Base-by-base conservation (phyloP, 1,140 invertebrate species). In the Euura lappo region DNA sequence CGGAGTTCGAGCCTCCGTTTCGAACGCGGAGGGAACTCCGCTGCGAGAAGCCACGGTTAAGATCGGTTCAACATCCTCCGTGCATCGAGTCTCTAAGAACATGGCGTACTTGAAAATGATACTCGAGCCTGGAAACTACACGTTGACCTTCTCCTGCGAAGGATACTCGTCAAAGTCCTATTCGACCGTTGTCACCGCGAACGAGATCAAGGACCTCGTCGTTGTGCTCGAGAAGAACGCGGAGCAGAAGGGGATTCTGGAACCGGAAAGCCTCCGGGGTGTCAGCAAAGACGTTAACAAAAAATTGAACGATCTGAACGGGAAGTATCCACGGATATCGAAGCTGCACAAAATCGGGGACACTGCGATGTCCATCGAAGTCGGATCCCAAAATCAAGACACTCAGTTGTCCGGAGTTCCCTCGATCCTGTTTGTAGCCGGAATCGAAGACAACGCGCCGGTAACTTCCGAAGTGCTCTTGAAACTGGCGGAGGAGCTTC, bases 1-100 rank as follows among this genome's bases (percentile, higher is more conserved):
- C 87, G 95, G 97, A 71, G 87, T 97, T 2, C 89, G 92, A 64
- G 95, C 94, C 1, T 89, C 90, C 77, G 89, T 98, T 4, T 88
- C 87, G 60, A 92, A 96, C 80, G 85, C 87, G 7, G 78, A 89
- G 46, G 89, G 90, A 2, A 82, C 88, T 43, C 92, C 93, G 11
- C 86, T 98, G 78, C 84, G 91, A 6, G 90, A 94, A 71, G 95
- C 95, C 2, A 90, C 88, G 0, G 86, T 98, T 0, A 85, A 87
- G 64, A 89, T 98, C 5, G 85, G 90, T 69, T 89, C 89, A 5
- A 82, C 87, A 2, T 83, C 87, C 51, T 86, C 90, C 67, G 83
- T 89, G 45, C 91, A 93, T 77, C 86, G 90, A 65, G 91, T 95
- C 0, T 90, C 91, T 0, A 84, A 87, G 74, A 94, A 93, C 81